Evolutionary conservation across 2,888 invertebrate genomes (phyloP), one percentile per base, ranked within the genome.

Genomic region (Scelioninae gen. 1): DNA sequence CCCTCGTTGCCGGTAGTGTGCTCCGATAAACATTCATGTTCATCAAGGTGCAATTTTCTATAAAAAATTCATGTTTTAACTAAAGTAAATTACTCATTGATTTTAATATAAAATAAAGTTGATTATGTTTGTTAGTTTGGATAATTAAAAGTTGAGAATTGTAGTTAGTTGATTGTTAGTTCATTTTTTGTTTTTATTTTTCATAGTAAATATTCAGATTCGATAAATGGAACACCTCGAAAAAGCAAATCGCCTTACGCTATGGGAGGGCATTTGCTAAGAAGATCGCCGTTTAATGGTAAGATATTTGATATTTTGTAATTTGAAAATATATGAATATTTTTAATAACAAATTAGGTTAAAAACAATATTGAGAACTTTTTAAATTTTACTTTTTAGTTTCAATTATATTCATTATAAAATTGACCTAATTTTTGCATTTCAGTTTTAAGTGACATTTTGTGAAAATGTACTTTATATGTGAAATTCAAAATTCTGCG

Each of bases 1-100:
- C 88, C 92, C 66, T 85, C 89, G 40, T 86, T 92, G 80, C 91
- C 92, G 72, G 87, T 90, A 88, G 89, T 91, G 83, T 89, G 88
- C 83, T 88, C 89, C 63, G 87, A 89, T 82, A 87, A 85, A 80
- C 87, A 88, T 65, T 87, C 87, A 84, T 87, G 86, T 77, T 79
- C 87, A 15, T 85, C 86, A 87, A 91, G 92, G 92, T 92, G 88
- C 23, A 8, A 32, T 8, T 49, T 65, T 65, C 51, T 55, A 47
- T 55, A 13, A 47, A 11, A 11, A 15, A 47, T 15, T 15, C n/a
- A n/a, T 15, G 10, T 15, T 5, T 47, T 15, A 15, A 6, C 15
- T 13, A 13, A 45, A 13, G 15, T 13, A 8, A 45, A 45, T 34
- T 34, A 7, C 6, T 34, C 6, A 34, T 34, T 34, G 34, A 31